Percentiles rank a stretch among this genome's conserved stretches.
These are phyloP conservation scores for Eupithecia inturbata DNA, from an alignment of 2,888 invertebrate genomes.

Conservation along the genomic window DNA sequence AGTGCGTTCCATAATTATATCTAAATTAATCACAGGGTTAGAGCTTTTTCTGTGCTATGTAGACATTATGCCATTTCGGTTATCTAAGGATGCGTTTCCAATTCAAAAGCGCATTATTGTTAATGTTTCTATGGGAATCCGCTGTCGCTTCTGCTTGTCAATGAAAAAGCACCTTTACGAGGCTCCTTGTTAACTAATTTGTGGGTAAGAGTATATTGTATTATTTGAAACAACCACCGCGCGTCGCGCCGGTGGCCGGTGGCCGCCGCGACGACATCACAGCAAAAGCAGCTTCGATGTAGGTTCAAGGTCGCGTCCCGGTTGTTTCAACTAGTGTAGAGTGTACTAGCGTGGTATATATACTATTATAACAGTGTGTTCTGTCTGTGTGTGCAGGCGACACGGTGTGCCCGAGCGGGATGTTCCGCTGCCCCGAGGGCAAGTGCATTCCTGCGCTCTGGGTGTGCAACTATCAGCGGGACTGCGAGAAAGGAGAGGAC, in stretches of 20 bases:
- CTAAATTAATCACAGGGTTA: background rate
- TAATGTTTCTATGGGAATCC: background rate
- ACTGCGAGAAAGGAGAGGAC: conserved; percentile 96
- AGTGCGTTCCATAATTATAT: background rate
- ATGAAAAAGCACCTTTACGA: background rate
- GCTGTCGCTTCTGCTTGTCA: background rate
- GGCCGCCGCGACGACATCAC: background rate
- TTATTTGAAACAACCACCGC: background rate
- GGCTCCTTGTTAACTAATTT: background rate
- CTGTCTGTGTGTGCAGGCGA: conserved; percentile 63
- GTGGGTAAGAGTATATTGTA: too few species aligned
- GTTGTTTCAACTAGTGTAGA: background rate
- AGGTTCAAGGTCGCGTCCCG: background rate
- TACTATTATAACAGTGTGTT: background rate
- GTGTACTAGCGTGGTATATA: background rate
- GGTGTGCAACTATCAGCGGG: conserved; percentile 97
- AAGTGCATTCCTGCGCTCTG: conserved; percentile 93
- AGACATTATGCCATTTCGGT: background rate
- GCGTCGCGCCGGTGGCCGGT: too few species aligned
- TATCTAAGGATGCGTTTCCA: background rate
- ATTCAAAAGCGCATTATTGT: background rate
- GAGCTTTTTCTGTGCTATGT: background rate
- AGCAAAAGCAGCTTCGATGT: background rate
- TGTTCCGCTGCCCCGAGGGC: conserved; percentile 93
- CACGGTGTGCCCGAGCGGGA: conserved; percentile 88